Percentiles rank a stretch among this genome's conserved stretches.
Conservation (phyloP, 1,140 invertebrate species). For the Acromyrmex charruanus region DNA sequence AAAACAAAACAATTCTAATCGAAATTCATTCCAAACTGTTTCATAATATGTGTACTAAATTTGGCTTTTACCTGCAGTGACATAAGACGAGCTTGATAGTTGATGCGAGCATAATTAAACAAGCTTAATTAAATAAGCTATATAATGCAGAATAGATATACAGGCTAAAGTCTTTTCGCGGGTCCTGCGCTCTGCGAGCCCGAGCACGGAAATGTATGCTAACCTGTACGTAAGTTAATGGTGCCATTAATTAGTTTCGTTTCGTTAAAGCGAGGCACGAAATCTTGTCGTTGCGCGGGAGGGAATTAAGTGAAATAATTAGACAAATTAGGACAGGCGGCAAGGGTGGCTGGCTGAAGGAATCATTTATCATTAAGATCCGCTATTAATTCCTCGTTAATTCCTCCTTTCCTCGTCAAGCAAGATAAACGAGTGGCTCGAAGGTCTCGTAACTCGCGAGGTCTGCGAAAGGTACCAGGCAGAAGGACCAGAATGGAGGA, state of each 20-base stretch:
- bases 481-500: slow-evolving; percentile 58
- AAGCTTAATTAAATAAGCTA: slow-evolving; percentile 15
- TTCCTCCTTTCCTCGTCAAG: slow-evolving; percentile 87
- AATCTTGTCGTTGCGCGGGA: slow-evolving; percentile 82
- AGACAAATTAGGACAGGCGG: slow-evolving; percentile 86
- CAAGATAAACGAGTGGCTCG: slow-evolving; percentile 86
- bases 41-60: not conserved
- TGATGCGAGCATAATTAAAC: slow-evolving; percentile 19
- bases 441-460: slow-evolving; percentile 74
- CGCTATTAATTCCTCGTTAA: slow-evolving; percentile 87
- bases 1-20: too few species aligned
- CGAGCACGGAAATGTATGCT: slow-evolving; percentile 57
- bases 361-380: slow-evolving; percentile 86
- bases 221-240: slow-evolving; percentile 78
- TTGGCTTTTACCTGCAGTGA: not conserved
- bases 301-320: slow-evolving; percentile 87
- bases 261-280: slow-evolving; percentile 82
- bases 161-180: slow-evolving; percentile 26
- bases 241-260: slow-evolving; percentile 86
- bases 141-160: slow-evolving; percentile 9
- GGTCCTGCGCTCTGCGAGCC: not conserved
- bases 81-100: not conserved
- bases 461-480: slow-evolving; percentile 53
- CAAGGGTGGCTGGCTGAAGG: slow-evolving; percentile 79
- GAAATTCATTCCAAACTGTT: too few species aligned